Conservation (phyloP, 2,797 vertebrate species). For the Ptychadena robeensis region DNA sequence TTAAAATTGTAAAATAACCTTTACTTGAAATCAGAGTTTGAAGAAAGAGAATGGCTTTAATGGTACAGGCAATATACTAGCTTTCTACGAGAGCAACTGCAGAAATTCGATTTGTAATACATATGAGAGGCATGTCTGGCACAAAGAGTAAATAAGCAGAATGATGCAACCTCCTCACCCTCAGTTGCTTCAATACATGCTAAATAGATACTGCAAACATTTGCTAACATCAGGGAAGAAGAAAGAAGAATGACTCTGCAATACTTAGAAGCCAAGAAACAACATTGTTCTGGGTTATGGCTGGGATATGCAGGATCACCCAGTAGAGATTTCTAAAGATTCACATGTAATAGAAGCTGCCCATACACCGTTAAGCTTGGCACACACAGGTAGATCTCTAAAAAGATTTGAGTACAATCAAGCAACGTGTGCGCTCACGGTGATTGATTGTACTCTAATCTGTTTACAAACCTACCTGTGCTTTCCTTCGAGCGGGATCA, state of each 20-base stretch:
- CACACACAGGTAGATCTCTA: too few species aligned
- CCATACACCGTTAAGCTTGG: too few species aligned
- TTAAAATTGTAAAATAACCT: too few species aligned
- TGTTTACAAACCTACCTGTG: too few species aligned
- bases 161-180: conserved; percentile 9
- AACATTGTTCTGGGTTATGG: not conserved
- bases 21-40: not conserved
- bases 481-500: too few species aligned
- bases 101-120: not conserved
- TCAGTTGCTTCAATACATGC: conserved; percentile 11
- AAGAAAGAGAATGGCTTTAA: not conserved
- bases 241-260: not conserved
- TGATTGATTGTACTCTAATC: too few species aligned
- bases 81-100: conserved; percentile 10
- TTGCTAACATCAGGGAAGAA: not conserved
- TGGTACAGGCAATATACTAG: not conserved
- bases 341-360: not conserved
- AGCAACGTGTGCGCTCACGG: too few species aligned
- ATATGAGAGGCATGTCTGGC: conserved; percentile 20
- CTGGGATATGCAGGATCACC: not conserved
- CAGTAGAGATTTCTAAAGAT: not conserved
- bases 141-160: conserved; percentile 5
- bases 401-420: too few species aligned
- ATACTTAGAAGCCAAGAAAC: not conserved
- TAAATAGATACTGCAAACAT: conserved; percentile 10